Evolutionary conservation across 2,113 vertebrate genomes (phyloP).

Genomic region (Pelecanus crispus): DNA sequence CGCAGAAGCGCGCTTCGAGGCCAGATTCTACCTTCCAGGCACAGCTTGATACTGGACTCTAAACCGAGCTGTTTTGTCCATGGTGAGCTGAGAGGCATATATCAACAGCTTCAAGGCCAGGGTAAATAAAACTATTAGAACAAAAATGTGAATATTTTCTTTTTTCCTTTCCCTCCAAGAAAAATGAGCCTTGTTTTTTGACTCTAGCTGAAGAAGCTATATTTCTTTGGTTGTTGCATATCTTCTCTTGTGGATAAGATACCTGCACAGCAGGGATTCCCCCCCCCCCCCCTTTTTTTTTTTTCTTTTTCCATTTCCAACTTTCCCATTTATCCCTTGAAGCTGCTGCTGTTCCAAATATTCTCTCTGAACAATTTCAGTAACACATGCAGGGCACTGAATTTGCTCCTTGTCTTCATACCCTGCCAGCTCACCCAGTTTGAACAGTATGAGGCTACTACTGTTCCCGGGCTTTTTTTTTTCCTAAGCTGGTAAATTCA

Average conservation of each 20-base stretch:
- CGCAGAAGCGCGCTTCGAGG: background rate
- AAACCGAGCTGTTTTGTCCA: background rate
- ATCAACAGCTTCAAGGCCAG: background rate
- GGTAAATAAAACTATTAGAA: background rate
- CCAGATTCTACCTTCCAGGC: background rate
- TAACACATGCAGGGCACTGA: background rate
- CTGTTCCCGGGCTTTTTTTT: background rate
- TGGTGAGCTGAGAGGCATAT: background rate
- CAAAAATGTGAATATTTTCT: background rate
- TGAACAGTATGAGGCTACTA: background rate
- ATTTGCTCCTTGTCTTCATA: background rate
- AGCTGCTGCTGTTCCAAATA: background rate
- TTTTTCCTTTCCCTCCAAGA: accelerated
- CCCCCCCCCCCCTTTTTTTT: too few relatives aligned
- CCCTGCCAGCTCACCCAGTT: background rate
- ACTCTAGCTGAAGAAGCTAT: background rate
- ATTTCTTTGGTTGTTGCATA: background rate
- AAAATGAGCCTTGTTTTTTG: background rate
- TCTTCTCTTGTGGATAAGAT: background rate
- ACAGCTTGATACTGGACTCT: background rate
- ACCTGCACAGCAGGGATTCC: too few relatives aligned
- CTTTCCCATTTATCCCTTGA: background rate
- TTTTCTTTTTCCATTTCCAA: background rate
- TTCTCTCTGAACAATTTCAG: background rate
- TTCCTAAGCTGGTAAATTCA: background rate